Conservation (phyloP, 1,140 invertebrate species). For the Conus ventricosus region DNA sequence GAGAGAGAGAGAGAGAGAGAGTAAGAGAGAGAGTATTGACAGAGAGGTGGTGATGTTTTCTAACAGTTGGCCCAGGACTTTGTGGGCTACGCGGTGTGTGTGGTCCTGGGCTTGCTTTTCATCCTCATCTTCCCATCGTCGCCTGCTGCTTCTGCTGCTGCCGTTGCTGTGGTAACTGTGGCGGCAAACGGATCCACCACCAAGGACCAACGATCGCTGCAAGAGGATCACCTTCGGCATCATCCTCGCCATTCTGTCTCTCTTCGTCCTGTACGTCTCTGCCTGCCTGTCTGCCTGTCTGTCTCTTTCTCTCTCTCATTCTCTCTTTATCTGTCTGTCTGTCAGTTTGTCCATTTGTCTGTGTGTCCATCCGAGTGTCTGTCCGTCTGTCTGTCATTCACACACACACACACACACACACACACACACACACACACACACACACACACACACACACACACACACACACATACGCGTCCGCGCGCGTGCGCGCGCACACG, state of each 20-base stretch:
- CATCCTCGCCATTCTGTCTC: conserved; percentile 82
- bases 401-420: too few species aligned
- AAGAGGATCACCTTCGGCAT: conserved; percentile 83
- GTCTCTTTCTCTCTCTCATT: not conserved
- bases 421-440: too few species aligned
- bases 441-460: too few species aligned
- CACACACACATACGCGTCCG: too few species aligned
- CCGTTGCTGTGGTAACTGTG: conserved; percentile 84
- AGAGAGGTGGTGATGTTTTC: too few species aligned
- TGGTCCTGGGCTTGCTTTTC: conserved; percentile 78
- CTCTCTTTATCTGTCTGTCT: not conserved
- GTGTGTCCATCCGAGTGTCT: too few species aligned
- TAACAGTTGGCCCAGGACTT: conserved; percentile 48
- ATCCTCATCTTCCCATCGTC: conserved; percentile 81
- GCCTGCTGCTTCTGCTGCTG: conserved; percentile 88
- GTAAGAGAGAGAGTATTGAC: too few species aligned
- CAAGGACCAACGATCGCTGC: conserved; percentile 71
- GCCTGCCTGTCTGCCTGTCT: conserved; percentile 22
- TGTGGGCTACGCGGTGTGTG: conserved; percentile 76
- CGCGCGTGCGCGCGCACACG: too few species aligned
- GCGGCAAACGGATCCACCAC: conserved; percentile 79
- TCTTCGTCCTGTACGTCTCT: conserved; percentile 84
- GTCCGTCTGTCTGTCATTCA: too few species aligned
- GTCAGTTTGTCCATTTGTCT: too few species aligned
- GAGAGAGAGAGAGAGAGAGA: too few species aligned